Evolutionary conservation across 2,797 vertebrate genomes (phyloP), one percentile per base, ranked within the genome.

Genomic region (Sebastes glaucus): DNA sequence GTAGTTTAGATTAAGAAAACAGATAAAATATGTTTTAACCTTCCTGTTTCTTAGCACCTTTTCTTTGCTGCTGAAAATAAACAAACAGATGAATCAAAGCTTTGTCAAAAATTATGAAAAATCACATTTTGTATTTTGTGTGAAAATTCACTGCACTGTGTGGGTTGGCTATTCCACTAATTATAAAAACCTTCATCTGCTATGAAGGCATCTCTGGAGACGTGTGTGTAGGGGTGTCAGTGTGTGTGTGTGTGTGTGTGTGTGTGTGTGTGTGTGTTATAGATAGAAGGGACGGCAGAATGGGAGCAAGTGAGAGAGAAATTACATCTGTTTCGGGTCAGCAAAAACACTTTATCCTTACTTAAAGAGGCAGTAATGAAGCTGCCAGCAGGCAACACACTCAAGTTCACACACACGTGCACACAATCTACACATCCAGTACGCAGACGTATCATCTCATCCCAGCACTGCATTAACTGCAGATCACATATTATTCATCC

Each of bases 291-390:
- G 77, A 69, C 59, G 70, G 77, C 18, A 61, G 66, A 77, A 67
- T 75, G 64, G 56, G 18, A 65, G 49, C 49, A n/a, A 52, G 49
- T 52, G 8, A 52, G 30, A 55, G 46, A 77, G 35, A 77, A 87
- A 83, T 84, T 80, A 84, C 83, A 91, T 92, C 87, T 86, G 85
- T 89, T 92, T 86, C 81, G 64, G 88, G 90, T 89, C 87, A 91
- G 89, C 83, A 88, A 81, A 86, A 87, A 81, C 76, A 84, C 83
- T 85, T 86, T 23, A 81, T 35, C 35, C 55, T 66, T 22, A 68
- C 67, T 85, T 75, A 79, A 77, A 84, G 86, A 78, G 60, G 74
- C 77, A 83, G 68, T 79, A 70, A 88, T 69, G 70, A 82, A 63
- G 57, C 33, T 69, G 66, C 71, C 53, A 86, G 62, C 42, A 77